These are phyloP conservation scores for Itoplectis maculator DNA, from an alignment of 2,888 invertebrate species.

Conservation along the genomic window DNA sequence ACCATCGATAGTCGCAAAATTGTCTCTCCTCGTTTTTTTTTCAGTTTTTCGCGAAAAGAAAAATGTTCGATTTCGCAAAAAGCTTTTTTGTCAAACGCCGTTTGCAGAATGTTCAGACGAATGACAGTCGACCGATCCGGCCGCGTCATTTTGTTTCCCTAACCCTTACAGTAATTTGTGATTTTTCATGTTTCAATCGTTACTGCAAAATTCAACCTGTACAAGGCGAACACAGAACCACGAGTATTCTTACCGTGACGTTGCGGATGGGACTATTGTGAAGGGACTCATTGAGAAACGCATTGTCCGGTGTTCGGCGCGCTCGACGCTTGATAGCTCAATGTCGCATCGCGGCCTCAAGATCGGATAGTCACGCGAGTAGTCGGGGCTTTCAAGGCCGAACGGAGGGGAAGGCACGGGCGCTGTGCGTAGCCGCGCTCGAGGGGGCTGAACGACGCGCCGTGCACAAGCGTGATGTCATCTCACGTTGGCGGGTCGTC, in stretches of 20 bases:
- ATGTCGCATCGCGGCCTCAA: constrained; percentile 61
- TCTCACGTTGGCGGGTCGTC: constrained; percentile 72
- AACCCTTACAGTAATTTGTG: constrained; percentile 15
- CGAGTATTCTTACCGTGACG: constrained; percentile 33
- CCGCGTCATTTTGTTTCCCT: constrained; percentile 17
- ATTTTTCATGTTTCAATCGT: constrained; percentile 5
- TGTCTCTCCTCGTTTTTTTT: too few species aligned
- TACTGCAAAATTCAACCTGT: constrained; percentile 43
- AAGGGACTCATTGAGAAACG: constrained; percentile 53
- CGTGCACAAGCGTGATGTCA: constrained; percentile 74
- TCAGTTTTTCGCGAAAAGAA: too few species aligned
- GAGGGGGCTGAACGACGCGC: constrained; percentile 5
- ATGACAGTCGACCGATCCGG: constrained; percentile 37
- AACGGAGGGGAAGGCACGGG: constrained; percentile 3
- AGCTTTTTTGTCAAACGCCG: background rate
- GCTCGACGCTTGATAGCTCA: constrained; percentile 58
- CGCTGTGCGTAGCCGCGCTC: background rate
- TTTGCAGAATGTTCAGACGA: constrained; percentile 11
- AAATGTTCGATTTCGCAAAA: too few species aligned
- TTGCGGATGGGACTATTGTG: constrained; percentile 35
- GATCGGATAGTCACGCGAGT: constrained; percentile 49
- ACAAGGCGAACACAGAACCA: background rate
- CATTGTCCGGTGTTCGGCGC: constrained; percentile 52
- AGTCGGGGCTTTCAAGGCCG: constrained; percentile 53
- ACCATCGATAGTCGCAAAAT: too few species aligned